Evolutionary conservation across 1,140 invertebrate species (phyloP), one percentile per base, ranked within the genome.

Genomic region (Fragariocoptes setiger): DNA sequence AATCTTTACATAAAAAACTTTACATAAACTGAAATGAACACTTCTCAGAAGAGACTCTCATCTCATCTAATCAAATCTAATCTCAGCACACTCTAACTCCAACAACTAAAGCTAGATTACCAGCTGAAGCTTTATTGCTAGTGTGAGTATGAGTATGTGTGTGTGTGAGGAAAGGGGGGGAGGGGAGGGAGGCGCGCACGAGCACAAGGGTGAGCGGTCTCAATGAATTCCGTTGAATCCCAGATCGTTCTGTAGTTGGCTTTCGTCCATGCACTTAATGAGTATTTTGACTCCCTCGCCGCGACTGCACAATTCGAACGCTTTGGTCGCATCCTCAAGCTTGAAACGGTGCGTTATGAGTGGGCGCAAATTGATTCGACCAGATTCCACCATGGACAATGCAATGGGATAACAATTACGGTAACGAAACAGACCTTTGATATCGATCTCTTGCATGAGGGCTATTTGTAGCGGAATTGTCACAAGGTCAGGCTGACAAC

Each of bases 351-450:
- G 85, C 1, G 83, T 88, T 14, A 92, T 72, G 21, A 95, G 57
- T 2, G 73, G 70, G 51, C 80, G 82, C 0, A 88, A 70, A 54
- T 92, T 65, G 3, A 86, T 65, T 55, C 69, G 70, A 2, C 78
- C 76, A 21, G 42, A 44, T 3, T 38, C 14, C 5, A 41, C 36
- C 21, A 47, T 17, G 20, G 21, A 17, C 15, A 46, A 39, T 16
- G 45, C 43, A 17, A 19, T n/a, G 15, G 45, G 42, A 19, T 40
- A 79, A 74, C 79, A 76, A 59, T 90, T 86, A 36, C 64, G 71
- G 54, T 88, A 90, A 59, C 83, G 66, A 58, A 92, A 90, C 19
- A 79, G 69, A 37, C 83, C 83, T 51, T 69, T 64, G 42, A 94
- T 79, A 54, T 88, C 79, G 4, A 94, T 70, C 64, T 92, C 85